Conservation (phyloP, 2,113 vertebrate species). For the Entelurus aequoreus region DNA sequence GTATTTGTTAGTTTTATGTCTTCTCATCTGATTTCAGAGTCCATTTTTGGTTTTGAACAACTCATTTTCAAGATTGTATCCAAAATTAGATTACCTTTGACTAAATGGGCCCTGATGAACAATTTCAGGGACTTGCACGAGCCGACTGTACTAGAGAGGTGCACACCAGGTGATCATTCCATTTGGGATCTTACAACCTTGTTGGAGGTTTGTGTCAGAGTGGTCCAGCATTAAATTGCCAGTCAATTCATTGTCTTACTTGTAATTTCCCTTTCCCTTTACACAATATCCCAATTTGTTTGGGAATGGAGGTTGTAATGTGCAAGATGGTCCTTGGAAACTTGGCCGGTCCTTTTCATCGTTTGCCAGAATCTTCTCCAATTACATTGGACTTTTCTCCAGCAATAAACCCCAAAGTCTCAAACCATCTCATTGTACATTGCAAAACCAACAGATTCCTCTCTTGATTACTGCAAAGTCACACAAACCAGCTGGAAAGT, state of each 20-base stretch:
- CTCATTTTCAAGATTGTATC: too few relatives aligned
- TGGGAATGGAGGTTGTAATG: slow-evolving; percentile 7
- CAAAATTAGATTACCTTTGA: too few relatives aligned
- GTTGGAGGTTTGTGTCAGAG: too few relatives aligned
- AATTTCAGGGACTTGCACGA: too few relatives aligned
- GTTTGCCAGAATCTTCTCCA: slow-evolving; percentile 17
- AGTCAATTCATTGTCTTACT: neutral
- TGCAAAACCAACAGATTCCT: slow-evolving; percentile 47
- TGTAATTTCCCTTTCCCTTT: slow-evolving; percentile 5
- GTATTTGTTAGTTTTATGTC: too few relatives aligned
- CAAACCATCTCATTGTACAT: slow-evolving; percentile 41
- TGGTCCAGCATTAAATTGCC: too few relatives aligned
- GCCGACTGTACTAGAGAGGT: too few relatives aligned
- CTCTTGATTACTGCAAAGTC: slow-evolving; percentile 33
- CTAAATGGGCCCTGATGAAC: too few relatives aligned
- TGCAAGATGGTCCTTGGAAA: slow-evolving; percentile 21
- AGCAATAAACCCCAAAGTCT: slow-evolving; percentile 20
- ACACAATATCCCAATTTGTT: neutral
- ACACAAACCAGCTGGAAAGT: slow-evolving; percentile 37
- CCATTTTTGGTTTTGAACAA: too few relatives aligned
- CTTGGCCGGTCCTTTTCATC: slow-evolving; percentile 15
- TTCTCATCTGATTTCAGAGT: too few relatives aligned
- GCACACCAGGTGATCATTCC: too few relatives aligned
- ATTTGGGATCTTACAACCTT: too few relatives aligned
- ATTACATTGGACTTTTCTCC: slow-evolving; percentile 23